Percentiles rank a stretch among this genome's conserved stretches.
These are phyloP conservation scores for Maconellicoccus hirsutus DNA, from an alignment of 1,140 invertebrate genomes.

Conservation along the genomic window DNA sequence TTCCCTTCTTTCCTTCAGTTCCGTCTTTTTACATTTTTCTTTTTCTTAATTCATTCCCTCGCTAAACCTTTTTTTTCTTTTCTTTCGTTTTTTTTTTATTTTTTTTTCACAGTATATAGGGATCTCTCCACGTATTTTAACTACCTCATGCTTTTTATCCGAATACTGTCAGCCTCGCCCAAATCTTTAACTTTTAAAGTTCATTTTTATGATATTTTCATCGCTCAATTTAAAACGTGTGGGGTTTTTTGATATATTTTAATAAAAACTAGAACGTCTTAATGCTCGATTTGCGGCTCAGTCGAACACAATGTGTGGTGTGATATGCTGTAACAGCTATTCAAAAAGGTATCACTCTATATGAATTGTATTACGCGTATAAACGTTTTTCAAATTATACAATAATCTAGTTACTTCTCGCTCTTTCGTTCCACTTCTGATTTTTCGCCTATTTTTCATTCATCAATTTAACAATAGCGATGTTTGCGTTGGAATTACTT, in stretches of 20 bases:
- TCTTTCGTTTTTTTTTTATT: background rate
- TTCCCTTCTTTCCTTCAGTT: conserved; percentile 17
- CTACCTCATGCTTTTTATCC: conserved; percentile 14
- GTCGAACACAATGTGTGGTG: background rate
- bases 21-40: conserved; percentile 20
- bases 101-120: background rate
- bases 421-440: background rate
- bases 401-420: background rate
- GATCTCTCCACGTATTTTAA: conserved; percentile 19
- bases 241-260: background rate
- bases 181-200: conserved; percentile 7
- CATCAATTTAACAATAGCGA: background rate
- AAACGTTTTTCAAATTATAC: background rate
- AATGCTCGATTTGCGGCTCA: background rate
- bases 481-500: no score
- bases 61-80: background rate
- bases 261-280: background rate
- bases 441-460: background rate
- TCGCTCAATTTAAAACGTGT: background rate
- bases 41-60: conserved; percentile 17
- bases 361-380: background rate
- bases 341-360: background rate
- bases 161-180: conserved; percentile 13
- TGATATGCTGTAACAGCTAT: background rate
- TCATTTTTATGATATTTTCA: background rate